Conservation (phyloP, 2,113 vertebrate species). For the Carollia perspicillata region DNA sequence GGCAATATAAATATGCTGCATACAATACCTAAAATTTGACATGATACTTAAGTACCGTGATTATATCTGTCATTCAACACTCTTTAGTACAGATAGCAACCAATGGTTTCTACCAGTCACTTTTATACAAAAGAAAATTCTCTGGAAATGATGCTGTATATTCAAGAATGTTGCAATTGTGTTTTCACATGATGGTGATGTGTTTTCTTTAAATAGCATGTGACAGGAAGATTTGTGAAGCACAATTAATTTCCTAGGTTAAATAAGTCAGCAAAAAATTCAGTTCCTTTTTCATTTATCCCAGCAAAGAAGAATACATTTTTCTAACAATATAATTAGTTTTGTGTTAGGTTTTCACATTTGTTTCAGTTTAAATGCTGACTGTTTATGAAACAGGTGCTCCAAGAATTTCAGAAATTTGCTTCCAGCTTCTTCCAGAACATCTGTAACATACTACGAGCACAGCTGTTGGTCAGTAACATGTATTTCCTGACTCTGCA, state of each 20-base stretch:
- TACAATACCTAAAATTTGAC: not conserved
- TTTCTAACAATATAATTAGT: constrained; percentile 7
- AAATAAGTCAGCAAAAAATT: not conserved
- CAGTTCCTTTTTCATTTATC: not conserved
- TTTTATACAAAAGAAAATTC: not conserved
- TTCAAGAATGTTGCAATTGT: not conserved
- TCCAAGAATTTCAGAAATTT: constrained; percentile 2
- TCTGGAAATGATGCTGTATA: not conserved
- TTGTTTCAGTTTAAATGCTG: constrained; percentile 21
- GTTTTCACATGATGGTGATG: not conserved
- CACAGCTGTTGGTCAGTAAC: not conserved
- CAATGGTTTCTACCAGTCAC: not conserved
- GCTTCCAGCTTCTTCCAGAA: not conserved
- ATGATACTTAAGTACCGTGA: not conserved
- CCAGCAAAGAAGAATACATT: not conserved
- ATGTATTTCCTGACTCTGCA: constrained; percentile 29
- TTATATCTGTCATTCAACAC: not conserved
- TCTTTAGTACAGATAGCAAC: not conserved
- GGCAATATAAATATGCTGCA: not conserved
- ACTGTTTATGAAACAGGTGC: constrained; percentile 1
- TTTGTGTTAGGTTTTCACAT: not conserved
- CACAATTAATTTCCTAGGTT: not conserved
- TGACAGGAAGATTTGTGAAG: not conserved
- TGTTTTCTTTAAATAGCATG: not conserved
- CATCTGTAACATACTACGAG: not conserved